Evolutionary conservation across 2,888 invertebrate genomes (phyloP).

Genomic region (Ptychoptera contaminata): DNA sequence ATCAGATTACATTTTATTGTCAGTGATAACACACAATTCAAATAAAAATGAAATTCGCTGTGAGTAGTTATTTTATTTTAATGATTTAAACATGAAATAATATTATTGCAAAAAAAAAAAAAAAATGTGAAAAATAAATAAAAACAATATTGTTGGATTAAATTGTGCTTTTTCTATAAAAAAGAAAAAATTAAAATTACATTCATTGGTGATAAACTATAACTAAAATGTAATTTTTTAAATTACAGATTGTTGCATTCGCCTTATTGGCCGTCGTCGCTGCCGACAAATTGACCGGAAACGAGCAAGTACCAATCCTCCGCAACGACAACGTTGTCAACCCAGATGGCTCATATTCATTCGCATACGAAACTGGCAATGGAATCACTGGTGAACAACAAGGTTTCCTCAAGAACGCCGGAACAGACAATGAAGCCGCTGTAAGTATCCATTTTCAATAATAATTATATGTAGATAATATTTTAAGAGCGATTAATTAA

Average conservation of each 20-base stretch:
- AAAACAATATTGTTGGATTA: not conserved
- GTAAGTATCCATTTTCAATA: too few relatives aligned
- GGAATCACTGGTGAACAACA: slow-evolving; percentile 45
- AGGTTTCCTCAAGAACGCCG: slow-evolving; percentile 42
- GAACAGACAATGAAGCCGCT: slow-evolving; percentile 32
- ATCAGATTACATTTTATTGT: slow-evolving; percentile 5
- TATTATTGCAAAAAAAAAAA: not conserved
- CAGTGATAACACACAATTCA: slow-evolving; percentile 5
- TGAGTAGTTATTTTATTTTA: slow-evolving; percentile 1
- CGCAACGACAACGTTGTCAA: slow-evolving; percentile 12
- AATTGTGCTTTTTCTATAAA: not conserved
- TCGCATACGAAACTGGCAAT: slow-evolving; percentile 44
- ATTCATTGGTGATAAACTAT: not conserved
- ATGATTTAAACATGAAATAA: not conserved
- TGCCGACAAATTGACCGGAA: slow-evolving; percentile 15
- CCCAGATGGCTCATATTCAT: too few relatives aligned
- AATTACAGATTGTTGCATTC: slow-evolving; percentile 11
- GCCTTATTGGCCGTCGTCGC: slow-evolving; percentile 16
- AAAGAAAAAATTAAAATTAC: too few relatives aligned
- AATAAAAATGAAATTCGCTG: slow-evolving; percentile 7
- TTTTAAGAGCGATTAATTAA: too few relatives aligned
- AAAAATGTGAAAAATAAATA: not conserved
- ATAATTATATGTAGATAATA: too few relatives aligned
- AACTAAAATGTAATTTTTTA: not conserved
- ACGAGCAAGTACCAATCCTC: slow-evolving; percentile 17